Evolutionary conservation across 2,888 invertebrate genomes (phyloP).

Genomic region (Nesidiocoris tenuis): DNA sequence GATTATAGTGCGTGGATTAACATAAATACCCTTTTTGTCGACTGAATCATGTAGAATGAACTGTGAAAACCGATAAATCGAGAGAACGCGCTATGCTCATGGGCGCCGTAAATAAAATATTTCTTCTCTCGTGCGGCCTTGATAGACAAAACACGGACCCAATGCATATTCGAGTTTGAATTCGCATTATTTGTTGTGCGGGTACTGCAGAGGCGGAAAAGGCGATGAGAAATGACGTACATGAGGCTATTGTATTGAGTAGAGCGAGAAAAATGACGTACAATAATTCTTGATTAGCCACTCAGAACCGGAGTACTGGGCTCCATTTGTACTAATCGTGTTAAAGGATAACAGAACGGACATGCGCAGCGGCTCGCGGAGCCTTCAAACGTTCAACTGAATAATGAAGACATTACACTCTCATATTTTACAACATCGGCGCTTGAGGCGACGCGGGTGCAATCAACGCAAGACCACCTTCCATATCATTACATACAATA

Average conservation of each 20-base stretch:
- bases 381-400: constrained; percentile 21
- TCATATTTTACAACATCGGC: neutral
- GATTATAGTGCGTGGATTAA: too few relatives aligned
- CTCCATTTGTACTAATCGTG: constrained; percentile 30
- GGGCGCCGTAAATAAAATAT: too few relatives aligned
- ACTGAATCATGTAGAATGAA: too few relatives aligned
- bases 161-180: too few relatives aligned
- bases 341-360: constrained; percentile 5
- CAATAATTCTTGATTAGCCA: constrained; percentile 33
- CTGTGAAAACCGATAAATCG: too few relatives aligned
- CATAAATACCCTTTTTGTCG: too few relatives aligned
- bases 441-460: neutral
- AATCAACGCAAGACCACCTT: constrained; percentile 13
- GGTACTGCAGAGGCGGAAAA: neutral
- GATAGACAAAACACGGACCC: too few relatives aligned
- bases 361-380: constrained; percentile 6
- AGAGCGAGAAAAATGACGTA: neutral
- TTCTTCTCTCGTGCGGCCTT: too few relatives aligned
- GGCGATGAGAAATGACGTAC: neutral
- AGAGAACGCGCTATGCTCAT: too few relatives aligned
- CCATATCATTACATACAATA: neutral
- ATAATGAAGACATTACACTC: constrained; percentile 13
- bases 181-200: neutral
- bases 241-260: neutral
- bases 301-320: neutral